These are phyloP conservation scores for Thymelicus acteon DNA, from an alignment of 2,888 invertebrate species.

Conservation along the genomic window DNA sequence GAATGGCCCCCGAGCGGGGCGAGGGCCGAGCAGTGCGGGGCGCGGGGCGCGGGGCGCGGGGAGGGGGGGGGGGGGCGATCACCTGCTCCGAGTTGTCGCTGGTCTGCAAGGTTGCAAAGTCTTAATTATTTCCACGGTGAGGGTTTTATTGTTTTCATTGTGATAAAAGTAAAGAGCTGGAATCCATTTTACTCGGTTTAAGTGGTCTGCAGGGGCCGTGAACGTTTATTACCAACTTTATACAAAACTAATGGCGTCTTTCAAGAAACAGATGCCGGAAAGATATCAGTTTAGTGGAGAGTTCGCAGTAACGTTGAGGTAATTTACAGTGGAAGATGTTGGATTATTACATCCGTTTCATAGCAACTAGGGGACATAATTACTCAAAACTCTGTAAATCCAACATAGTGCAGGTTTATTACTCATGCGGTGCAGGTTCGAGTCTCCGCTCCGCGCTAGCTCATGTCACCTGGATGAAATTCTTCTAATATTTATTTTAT, in stretches of 20 bases:
- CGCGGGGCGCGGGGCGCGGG: not conserved
- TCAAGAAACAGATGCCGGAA: not conserved
- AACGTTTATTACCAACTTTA: slow-evolving; percentile 2
- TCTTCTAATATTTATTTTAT: no score
- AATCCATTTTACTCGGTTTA: not conserved
- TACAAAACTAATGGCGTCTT: not conserved
- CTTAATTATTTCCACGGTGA: slow-evolving; percentile 7
- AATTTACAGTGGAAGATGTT: not conserved
- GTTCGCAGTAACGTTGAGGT: not conserved
- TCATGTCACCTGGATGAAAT: no score
- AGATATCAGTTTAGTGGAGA: not conserved
- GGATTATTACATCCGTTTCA: no score
- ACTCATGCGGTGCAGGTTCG: no score
- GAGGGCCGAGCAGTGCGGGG: not conserved
- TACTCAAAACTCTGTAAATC: no score
- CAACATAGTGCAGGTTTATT: no score
- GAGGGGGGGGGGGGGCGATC: not conserved
- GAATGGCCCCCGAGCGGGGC: slow-evolving; percentile 1
- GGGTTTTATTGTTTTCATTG: slow-evolving; percentile 5
- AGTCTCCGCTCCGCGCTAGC: no score
- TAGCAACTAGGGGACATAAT: no score
- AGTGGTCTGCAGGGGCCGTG: not conserved
- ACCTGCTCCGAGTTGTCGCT: not conserved
- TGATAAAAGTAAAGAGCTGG: not conserved
- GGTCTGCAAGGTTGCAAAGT: slow-evolving; percentile 8